These are phyloP conservation scores for Ellobius talpinus DNA, from an alignment of 2,113 vertebrate species.

Conservation along the genomic window DNA sequence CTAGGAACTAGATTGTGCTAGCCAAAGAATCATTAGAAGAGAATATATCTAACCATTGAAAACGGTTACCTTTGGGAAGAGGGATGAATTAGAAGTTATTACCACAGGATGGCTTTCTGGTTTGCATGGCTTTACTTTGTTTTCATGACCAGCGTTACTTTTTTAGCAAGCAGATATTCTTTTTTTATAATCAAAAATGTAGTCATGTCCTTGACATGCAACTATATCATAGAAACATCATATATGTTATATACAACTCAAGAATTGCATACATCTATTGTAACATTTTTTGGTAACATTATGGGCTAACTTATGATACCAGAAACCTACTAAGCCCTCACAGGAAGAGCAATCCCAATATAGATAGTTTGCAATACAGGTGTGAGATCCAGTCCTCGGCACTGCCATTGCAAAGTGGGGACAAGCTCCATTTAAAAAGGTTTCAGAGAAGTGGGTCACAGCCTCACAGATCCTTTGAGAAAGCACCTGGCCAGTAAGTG, in stretches of 20 bases:
- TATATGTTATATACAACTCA: not conserved
- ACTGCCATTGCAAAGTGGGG: not conserved
- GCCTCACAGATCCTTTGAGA: not conserved
- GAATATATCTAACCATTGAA: not conserved
- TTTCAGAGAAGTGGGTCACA: conserved; percentile 54
- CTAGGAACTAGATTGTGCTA: not conserved
- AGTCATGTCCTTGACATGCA: not conserved
- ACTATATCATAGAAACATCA: not conserved
- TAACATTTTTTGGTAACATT: not conserved
- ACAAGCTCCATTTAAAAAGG: conserved; percentile 16
- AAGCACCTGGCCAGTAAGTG: conserved; percentile 36
- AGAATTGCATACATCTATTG: not conserved
- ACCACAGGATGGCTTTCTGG: not conserved
- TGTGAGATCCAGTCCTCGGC: not conserved
- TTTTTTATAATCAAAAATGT: conserved; percentile 16
- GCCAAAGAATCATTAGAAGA: conserved; percentile 32
- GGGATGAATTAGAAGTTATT: not conserved
- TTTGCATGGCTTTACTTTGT: not conserved
- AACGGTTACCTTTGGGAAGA: not conserved
- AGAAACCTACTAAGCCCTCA: not conserved
- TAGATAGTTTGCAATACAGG: not conserved
- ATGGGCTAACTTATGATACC: not conserved
- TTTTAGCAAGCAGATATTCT: not conserved
- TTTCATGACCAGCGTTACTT: not conserved
- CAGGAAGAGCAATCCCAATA: not conserved